Conservation (phyloP, 2,113 vertebrate species). For the Ciconia maguari region DNA sequence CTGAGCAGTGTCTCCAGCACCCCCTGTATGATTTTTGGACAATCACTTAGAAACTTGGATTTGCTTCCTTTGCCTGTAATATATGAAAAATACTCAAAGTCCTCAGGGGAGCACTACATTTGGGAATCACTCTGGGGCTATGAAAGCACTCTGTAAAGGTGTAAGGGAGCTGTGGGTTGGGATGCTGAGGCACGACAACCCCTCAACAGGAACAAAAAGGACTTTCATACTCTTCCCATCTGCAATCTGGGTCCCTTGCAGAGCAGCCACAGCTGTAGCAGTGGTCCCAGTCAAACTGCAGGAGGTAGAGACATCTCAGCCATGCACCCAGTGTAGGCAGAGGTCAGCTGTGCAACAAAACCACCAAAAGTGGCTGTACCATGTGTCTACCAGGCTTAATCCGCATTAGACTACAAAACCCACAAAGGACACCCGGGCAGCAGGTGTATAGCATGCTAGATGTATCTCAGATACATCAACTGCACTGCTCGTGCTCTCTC, state of each 20-base stretch:
- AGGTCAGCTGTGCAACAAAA: background rate
- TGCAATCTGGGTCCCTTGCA: fast-evolving
- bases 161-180: background rate
- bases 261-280: background rate
- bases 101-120: background rate
- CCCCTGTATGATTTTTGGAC: background rate
- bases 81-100: background rate
- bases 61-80: background rate
- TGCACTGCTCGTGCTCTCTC: background rate
- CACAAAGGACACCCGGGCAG: fast-evolving
- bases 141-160: background rate
- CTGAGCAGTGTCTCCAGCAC: background rate
- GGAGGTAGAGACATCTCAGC: background rate
- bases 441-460: fast-evolving
- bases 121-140: background rate
- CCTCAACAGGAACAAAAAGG: background rate
- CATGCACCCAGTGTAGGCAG: background rate
- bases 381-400: background rate
- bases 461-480: background rate
- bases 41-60: background rate
- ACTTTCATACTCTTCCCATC: background rate
- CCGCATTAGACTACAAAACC: background rate
- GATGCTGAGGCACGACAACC: background rate
- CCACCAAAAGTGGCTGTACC: background rate
- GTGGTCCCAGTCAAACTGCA: background rate